Conservation (phyloP, 2,888 invertebrate genomes). For the Drosophila acutilabella region DNA sequence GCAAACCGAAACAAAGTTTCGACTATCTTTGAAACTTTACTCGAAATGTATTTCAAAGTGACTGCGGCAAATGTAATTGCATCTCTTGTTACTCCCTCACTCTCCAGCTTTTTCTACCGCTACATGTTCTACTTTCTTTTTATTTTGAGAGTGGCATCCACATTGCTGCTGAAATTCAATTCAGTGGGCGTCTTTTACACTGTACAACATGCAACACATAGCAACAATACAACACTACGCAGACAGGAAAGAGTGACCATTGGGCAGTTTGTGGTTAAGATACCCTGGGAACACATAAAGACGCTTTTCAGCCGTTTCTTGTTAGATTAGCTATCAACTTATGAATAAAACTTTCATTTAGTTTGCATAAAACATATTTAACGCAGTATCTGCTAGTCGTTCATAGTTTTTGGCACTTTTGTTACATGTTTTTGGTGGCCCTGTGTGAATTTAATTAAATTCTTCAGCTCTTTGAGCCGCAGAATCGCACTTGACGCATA, state of each 20-base stretch:
- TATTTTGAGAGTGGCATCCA: constrained; percentile 16
- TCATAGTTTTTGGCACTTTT: neutral
- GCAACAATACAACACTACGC: neutral
- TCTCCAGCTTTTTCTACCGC: neutral
- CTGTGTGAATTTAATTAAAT: constrained; percentile 73
- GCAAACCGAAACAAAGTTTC: constrained; percentile 8
- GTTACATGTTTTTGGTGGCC: constrained; percentile 20
- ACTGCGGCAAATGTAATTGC: constrained; percentile 27
- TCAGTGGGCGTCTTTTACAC: constrained; percentile 42
- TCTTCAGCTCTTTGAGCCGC: constrained; percentile 68
- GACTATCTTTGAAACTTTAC: constrained; percentile 10
- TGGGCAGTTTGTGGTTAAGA: constrained; percentile 2
- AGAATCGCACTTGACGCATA: constrained; percentile 70
- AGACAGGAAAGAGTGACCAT: constrained; percentile 3
- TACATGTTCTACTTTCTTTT: constrained; percentile 3
- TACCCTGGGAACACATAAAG: constrained; percentile 3
- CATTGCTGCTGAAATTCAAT: constrained; percentile 58
- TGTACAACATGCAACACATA: constrained; percentile 8
- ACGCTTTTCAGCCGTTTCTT: neutral
- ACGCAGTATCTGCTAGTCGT: constrained; percentile 13
- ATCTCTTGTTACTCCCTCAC: neutral
- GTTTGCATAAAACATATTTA: neutral
- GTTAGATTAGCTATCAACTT: too few relatives aligned
- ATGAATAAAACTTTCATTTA: neutral
- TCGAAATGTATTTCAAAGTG: constrained; percentile 18